phyloP scores from a whole-genome alignment of 2,113 vertebrate species.

The Pitta sordida region DNA sequence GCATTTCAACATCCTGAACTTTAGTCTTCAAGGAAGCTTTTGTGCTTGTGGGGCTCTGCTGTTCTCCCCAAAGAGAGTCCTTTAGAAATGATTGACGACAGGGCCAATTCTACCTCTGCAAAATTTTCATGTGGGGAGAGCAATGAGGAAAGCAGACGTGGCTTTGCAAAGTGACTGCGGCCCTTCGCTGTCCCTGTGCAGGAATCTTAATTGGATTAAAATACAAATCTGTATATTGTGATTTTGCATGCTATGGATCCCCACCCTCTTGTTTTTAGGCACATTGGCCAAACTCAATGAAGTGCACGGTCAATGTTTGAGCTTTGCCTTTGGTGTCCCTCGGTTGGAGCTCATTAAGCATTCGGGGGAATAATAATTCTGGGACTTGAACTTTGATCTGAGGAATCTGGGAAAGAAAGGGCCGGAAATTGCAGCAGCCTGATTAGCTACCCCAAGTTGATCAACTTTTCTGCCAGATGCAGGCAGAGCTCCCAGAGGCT shows the following conservation, averaged over 20 bases:
- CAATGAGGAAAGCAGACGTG: background rate
- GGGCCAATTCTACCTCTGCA: background rate
- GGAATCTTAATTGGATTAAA: slow-evolving; percentile 69
- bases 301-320: slow-evolving; percentile 58
- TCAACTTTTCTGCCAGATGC: slow-evolving; percentile 66
- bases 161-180: background rate
- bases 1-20: slow-evolving; percentile 43
- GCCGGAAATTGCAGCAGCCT: slow-evolving; percentile 67
- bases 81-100: background rate
- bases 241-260: slow-evolving; percentile 53
- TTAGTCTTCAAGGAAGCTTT: slow-evolving; percentile 38
- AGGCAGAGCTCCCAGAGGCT: slow-evolving; percentile 43
- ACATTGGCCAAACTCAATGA: slow-evolving; percentile 54
- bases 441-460: slow-evolving; percentile 70
- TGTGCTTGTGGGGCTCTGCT: slow-evolving; percentile 12
- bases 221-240: slow-evolving; percentile 39
- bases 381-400: slow-evolving; percentile 68
- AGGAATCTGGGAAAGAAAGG: slow-evolving; percentile 70
- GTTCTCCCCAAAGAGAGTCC: background rate
- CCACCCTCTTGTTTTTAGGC: slow-evolving; percentile 34
- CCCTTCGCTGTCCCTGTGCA: background rate
- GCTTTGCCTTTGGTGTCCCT: slow-evolving; percentile 59
- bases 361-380: slow-evolving; percentile 66
- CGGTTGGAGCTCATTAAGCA: slow-evolving; percentile 69
- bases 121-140: background rate